These are phyloP conservation scores for Platanista minor DNA, from an alignment of 2,113 vertebrate genomes.

Conservation along the genomic window DNA sequence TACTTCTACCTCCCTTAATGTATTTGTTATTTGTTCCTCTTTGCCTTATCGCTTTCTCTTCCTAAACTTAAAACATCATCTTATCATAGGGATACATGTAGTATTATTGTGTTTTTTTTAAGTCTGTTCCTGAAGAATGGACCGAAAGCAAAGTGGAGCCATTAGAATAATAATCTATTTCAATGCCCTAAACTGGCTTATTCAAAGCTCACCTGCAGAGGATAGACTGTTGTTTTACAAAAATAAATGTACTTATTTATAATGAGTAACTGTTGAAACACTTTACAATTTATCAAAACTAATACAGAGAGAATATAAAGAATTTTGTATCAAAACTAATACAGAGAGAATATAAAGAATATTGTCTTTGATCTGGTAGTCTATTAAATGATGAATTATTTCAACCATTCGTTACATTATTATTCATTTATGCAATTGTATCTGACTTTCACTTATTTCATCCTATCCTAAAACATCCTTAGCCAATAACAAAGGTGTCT, in stretches of 20 bases:
- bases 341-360: not conserved
- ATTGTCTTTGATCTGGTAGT: not conserved
- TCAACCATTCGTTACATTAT: not conserved
- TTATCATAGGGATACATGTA: not conserved
- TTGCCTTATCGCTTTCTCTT: not conserved
- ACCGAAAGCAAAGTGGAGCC: not conserved
- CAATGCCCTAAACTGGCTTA: not conserved
- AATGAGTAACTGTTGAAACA: not conserved
- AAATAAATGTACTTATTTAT: constrained; percentile 18
- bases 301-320: not conserved
- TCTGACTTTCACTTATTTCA: constrained; percentile 3
- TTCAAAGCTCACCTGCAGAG: not conserved
- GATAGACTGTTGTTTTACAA: not conserved
- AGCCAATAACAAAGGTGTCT: not conserved
- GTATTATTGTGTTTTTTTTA: not conserved
- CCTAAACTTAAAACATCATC: not conserved
- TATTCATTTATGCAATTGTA: not conserved
- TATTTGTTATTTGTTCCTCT: not conserved
- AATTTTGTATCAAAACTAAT: not conserved
- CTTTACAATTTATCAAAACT: not conserved
- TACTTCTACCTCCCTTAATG: not conserved
- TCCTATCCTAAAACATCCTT: not conserved
- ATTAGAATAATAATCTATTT: not conserved
- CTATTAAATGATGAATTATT: not conserved
- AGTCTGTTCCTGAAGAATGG: not conserved